Evolutionary conservation across 2,888 invertebrate genomes (phyloP).

Genomic region (Cabera pusaria): DNA sequence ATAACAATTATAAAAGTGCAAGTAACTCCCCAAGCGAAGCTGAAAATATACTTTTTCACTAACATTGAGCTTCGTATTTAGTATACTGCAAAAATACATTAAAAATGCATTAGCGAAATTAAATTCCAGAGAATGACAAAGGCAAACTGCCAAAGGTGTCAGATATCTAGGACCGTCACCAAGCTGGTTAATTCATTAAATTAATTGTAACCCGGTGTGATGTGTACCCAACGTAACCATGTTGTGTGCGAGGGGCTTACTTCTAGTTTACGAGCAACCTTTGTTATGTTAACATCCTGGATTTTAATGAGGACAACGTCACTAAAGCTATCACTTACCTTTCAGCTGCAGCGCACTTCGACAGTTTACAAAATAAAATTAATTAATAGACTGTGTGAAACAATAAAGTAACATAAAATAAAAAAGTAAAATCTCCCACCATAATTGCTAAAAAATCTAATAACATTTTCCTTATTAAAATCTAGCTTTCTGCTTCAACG

Average conservation of each 20-base stretch:
- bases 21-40: too few relatives aligned
- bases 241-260: slow-evolving; percentile 13
- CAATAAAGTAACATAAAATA: slow-evolving; percentile 3
- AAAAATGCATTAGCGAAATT: slow-evolving; percentile 5
- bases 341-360: slow-evolving; percentile 10
- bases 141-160: neutral
- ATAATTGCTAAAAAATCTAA: too few relatives aligned
- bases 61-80: too few relatives aligned
- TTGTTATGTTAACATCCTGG: slow-evolving; percentile 6
- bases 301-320: slow-evolving; percentile 10
- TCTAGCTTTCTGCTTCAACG: too few relatives aligned
- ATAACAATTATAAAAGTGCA: too few relatives aligned
- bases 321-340: slow-evolving; percentile 23
- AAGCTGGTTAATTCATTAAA: slow-evolving; percentile 18
- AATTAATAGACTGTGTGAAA: slow-evolving; percentile 7
- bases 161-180: neutral
- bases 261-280: slow-evolving; percentile 13
- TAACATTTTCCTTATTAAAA: too few relatives aligned
- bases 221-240: neutral
- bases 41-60: too few relatives aligned
- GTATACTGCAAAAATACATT: too few relatives aligned
- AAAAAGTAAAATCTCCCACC: slow-evolving; percentile 1
- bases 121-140: too few relatives aligned
- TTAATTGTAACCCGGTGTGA: slow-evolving; percentile 15
- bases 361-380: slow-evolving; percentile 7